Conservation (phyloP, 2,113 vertebrate genomes). For the Cheirogaleus medius region DNA sequence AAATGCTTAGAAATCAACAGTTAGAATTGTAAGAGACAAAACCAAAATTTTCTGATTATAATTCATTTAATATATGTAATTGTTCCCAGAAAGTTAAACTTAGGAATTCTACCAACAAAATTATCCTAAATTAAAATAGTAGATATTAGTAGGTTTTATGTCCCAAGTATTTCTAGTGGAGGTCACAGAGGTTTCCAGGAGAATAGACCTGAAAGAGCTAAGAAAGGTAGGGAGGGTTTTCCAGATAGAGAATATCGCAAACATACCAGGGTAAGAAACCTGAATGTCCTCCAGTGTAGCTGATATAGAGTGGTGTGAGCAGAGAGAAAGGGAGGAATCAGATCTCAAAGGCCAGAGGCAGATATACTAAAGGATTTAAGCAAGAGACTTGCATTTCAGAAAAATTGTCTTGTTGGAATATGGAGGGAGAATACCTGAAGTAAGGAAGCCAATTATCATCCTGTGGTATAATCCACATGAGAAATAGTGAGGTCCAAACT, state of each 20-base stretch:
- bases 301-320: not conserved
- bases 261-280: not conserved
- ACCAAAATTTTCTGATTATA: not conserved
- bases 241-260: not conserved
- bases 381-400: not conserved
- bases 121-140: not conserved
- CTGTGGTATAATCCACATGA: not conserved
- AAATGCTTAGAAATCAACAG: not conserved
- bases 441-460: not conserved
- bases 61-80: not conserved
- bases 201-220: not conserved
- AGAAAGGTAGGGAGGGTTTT: not conserved
- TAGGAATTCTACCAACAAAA: slow-evolving; percentile 33
- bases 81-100: not conserved
- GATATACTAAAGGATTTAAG: not conserved
- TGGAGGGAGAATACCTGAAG: not conserved
- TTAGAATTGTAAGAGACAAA: not conserved
- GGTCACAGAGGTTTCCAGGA: not conserved
- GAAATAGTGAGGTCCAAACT: not conserved
- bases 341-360: not conserved
- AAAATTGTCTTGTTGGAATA: not conserved
- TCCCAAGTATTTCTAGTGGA: not conserved
- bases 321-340: not conserved
- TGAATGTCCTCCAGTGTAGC: not conserved
- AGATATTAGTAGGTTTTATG: not conserved